phyloP scores from a whole-genome alignment of 2,888 invertebrate species.

The Pediacus dermestoides region DNA sequence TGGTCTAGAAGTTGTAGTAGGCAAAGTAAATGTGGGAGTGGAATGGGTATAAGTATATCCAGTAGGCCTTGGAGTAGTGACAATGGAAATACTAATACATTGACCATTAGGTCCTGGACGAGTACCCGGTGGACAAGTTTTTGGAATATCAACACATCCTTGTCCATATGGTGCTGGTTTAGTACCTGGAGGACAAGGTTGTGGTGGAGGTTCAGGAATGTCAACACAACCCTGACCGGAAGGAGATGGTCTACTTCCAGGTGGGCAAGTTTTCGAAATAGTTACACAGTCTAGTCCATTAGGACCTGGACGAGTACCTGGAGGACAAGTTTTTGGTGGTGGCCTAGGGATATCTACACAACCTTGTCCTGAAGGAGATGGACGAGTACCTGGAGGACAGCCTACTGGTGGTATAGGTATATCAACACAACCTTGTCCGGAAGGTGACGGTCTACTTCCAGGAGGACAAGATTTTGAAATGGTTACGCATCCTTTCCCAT shows the following conservation, averaged over 20 bases:
- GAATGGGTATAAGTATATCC: slow-evolving; percentile 19
- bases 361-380: slow-evolving; percentile 44
- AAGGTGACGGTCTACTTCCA: slow-evolving; percentile 1
- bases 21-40: slow-evolving; percentile 18
- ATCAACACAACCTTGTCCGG: slow-evolving; percentile 1
- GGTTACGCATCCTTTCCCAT: neutral
- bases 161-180: slow-evolving; percentile 11
- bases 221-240: neutral
- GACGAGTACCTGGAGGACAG: slow-evolving; percentile 32
- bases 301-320: neutral
- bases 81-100: no score
- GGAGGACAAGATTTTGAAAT: slow-evolving; percentile 5
- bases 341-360: slow-evolving; percentile 29
- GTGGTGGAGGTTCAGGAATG: slow-evolving; percentile 3
- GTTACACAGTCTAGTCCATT: neutral
- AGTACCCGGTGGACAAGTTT: slow-evolving; percentile 12
- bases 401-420: no score
- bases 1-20: slow-evolving; percentile 1
- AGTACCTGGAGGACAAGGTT: slow-evolving; percentile 18
- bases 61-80: slow-evolving; percentile 26
- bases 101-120: neutral
- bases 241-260: neutral
- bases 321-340: neutral
- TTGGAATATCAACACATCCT: slow-evolving; percentile 12
- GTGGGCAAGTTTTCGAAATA: slow-evolving; percentile 19